Base-by-base conservation (phyloP, 2,797 vertebrate genomes). In the Galago senegalensis region DNA sequence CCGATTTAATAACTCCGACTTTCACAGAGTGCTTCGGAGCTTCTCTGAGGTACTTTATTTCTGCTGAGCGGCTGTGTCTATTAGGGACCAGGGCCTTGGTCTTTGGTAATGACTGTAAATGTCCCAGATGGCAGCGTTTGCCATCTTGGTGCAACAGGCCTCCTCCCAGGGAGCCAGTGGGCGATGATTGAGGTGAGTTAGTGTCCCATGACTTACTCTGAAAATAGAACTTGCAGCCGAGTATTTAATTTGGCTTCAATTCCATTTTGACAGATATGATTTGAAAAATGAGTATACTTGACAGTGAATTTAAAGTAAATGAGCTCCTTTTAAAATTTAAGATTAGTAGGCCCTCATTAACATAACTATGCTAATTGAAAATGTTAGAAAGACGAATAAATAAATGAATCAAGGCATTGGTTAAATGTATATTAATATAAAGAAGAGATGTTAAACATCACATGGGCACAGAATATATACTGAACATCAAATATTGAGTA, bases 81-180 rank as follows among this genome's bases (percentile, higher is more conserved):
- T n/a, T 76, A 70, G 60, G 14, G 27, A 61, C 6, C 40, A 73
- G 23, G 9, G 29, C 2, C 46, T 70, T 61, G 76, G 20, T 91
- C 17, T 87, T 92, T 67, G 49, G 18, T 43, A 4, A 80, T 87
- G n/a, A 84, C 16, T 82, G 34, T 87, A 90, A 95, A 85, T 16
- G 37, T 56, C 29, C 40, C n/a, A 73, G 70, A 53, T 29, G 21
- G 3, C 58, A 2, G 14, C 3, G 9, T 20, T 56, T 49, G 11
- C 12, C 20, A 10, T 91, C 58, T 37, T 46, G 25, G 43, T 86
- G 12, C 9, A 20, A 25, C 34, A 58, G 13, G 18, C 7, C n/a
- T 20, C 12, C 13, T 83, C 49, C 29, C 53, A 58, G 37, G 37
- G 31, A 11, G 23, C 13, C 49, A 21, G 17, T 60, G 4, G 25